Conservation (phyloP, 1,140 invertebrate genomes). For the Drosophila pandora region DNA sequence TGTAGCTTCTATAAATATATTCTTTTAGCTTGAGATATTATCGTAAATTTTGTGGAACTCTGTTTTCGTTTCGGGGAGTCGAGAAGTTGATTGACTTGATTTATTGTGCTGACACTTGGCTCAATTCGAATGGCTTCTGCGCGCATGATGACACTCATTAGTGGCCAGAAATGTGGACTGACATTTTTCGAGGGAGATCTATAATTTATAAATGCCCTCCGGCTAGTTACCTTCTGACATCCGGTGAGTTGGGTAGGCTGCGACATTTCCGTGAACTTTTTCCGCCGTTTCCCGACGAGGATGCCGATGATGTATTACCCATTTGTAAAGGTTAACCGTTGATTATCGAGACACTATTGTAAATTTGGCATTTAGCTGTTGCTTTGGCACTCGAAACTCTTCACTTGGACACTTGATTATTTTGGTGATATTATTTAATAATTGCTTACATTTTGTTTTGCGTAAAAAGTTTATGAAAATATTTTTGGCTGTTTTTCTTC, state of each 20-base stretch:
- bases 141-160: conserved; percentile 71
- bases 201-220: conserved; percentile 21
- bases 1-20: conserved; percentile 31
- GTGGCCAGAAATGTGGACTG: conserved; percentile 41
- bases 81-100: conserved; percentile 54
- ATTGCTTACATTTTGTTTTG: background rate
- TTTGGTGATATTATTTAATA: background rate
- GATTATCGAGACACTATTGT: conserved; percentile 39
- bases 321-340: conserved; percentile 74
- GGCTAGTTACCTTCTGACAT: conserved; percentile 85
- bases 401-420: background rate
- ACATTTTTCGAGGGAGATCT: conserved; percentile 29
- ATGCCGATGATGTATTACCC: conserved; percentile 85
- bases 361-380: conserved; percentile 68
- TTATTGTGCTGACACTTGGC: conserved; percentile 73
- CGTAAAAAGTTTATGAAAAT: conserved; percentile 6
- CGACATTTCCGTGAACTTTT: conserved; percentile 85
- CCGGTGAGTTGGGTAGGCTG: conserved; percentile 88
- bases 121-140: conserved; percentile 51
- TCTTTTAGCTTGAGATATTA: conserved; percentile 46
- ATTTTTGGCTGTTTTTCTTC: background rate
- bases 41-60: conserved; percentile 71
- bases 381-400: conserved; percentile 62
- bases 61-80: conserved; percentile 39
- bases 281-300: conserved; percentile 70